Conservation (phyloP, 2,113 vertebrate genomes). For the Callipepla californica region DNA sequence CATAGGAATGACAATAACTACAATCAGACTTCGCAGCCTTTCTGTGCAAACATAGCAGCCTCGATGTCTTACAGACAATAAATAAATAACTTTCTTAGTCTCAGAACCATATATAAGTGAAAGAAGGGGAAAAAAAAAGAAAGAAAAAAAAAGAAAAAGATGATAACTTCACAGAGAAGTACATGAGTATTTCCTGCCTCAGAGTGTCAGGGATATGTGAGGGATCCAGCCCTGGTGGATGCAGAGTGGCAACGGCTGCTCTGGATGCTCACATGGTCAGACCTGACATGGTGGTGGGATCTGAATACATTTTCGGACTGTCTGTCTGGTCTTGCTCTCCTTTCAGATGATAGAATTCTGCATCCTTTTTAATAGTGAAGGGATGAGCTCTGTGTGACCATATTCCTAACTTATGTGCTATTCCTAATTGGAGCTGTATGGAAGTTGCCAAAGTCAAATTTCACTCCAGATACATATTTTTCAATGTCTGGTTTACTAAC, state of each 20-base stretch:
- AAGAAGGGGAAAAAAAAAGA: not conserved
- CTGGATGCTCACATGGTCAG: not conserved
- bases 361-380: not conserved
- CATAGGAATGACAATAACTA: not conserved
- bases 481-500: not conserved
- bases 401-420: not conserved
- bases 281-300: not conserved
- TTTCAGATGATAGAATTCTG: not conserved
- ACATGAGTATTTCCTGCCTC: not conserved
- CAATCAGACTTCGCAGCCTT: not conserved
- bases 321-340: not conserved
- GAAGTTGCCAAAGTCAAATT: not conserved
- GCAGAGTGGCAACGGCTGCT: not conserved
- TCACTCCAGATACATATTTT: not conserved
- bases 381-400: not conserved
- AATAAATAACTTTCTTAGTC: not conserved
- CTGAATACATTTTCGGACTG: accelerated
- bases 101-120: not conserved
- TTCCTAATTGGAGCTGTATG: not conserved
- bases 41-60: not conserved
- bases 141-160: not conserved
- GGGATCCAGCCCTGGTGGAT: not conserved
- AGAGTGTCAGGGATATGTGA: not conserved
- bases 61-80: not conserved
- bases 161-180: not conserved